Conservation (phyloP, 1,140 invertebrate genomes). For the Anoplolepis gracilipes region DNA sequence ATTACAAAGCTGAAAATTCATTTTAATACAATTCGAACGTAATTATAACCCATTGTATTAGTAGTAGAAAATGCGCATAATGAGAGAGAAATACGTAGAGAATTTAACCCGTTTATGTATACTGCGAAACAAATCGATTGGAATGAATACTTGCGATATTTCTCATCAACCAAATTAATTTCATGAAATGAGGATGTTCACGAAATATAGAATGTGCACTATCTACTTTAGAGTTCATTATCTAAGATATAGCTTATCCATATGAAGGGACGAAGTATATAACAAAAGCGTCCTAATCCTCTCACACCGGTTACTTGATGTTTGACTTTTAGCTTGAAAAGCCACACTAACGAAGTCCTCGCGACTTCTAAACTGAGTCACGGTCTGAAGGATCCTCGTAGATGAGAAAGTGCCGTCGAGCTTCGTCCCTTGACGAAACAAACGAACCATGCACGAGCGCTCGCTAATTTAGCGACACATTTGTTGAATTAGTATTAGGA, state of each 20-base stretch:
- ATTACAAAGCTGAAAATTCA: not conserved
- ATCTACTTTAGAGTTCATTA: slow-evolving; percentile 21
- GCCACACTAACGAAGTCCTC: slow-evolving; percentile 69
- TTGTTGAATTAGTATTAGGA: slow-evolving; percentile 34
- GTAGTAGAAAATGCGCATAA: not conserved
- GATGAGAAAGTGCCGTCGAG: slow-evolving; percentile 28
- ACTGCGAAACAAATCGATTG: not conserved
- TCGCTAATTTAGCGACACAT: slow-evolving; percentile 70
- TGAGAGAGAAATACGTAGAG: not conserved
- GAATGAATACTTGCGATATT: slow-evolving; percentile 5
- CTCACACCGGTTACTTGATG: slow-evolving; percentile 43
- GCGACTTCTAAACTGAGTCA: slow-evolving; percentile 59
- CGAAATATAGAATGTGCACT: not conserved
- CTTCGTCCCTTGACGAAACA: slow-evolving; percentile 24
- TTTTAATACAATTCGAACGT: slow-evolving; percentile 1
- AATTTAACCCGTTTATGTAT: not conserved
- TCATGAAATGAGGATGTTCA: not conserved
- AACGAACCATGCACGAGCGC: slow-evolving; percentile 56
- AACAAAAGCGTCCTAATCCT: slow-evolving; percentile 73
- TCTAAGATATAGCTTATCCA: slow-evolving; percentile 6
- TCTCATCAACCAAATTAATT: slow-evolving; percentile 14
- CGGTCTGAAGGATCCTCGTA: slow-evolving; percentile 35
- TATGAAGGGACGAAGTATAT: slow-evolving; percentile 35
- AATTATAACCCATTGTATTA: slow-evolving; percentile 6
- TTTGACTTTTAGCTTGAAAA: slow-evolving; percentile 74